Conservation (phyloP, 2,888 invertebrate genomes). For the Drosophila nigritarsus region DNA sequence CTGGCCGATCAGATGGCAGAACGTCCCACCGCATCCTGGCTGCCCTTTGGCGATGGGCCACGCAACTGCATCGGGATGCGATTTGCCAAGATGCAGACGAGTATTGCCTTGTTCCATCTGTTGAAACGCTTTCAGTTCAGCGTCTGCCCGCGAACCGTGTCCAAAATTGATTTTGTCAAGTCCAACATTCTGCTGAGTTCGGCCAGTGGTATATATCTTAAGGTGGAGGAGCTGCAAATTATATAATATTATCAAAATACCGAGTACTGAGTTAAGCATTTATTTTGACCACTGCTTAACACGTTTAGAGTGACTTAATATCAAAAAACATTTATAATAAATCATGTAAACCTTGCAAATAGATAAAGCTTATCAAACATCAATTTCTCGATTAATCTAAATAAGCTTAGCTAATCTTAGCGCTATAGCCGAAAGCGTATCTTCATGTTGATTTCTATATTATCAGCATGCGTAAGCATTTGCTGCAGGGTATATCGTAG, state of each 20-base stretch:
- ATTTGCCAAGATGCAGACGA: constrained; percentile 78
- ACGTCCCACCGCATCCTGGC: constrained; percentile 79
- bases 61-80: constrained; percentile 79
- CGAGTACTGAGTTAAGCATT: neutral
- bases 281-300: constrained; percentile 20
- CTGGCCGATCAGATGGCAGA: constrained; percentile 86
- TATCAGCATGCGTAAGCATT: neutral
- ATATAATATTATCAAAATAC: neutral
- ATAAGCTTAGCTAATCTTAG: neutral
- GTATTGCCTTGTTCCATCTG: constrained; percentile 64
- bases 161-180: constrained; percentile 54
- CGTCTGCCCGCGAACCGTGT: constrained; percentile 57
- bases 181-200: constrained; percentile 50
- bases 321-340: too few relatives aligned
- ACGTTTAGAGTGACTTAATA: neutral
- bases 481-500: neutral
- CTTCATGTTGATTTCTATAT: too few relatives aligned
- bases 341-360: neutral
- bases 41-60: constrained; percentile 81
- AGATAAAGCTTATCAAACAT: neutral
- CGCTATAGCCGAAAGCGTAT: too few relatives aligned
- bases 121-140: constrained; percentile 64
- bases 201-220: constrained; percentile 51
- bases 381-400: neutral
- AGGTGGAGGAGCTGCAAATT: constrained; percentile 45